Percentiles rank a stretch among this genome's conserved stretches.
These are phyloP conservation scores for Dryobates pubescens DNA, from an alignment of 2,797 vertebrate species.

Conservation along the genomic window DNA sequence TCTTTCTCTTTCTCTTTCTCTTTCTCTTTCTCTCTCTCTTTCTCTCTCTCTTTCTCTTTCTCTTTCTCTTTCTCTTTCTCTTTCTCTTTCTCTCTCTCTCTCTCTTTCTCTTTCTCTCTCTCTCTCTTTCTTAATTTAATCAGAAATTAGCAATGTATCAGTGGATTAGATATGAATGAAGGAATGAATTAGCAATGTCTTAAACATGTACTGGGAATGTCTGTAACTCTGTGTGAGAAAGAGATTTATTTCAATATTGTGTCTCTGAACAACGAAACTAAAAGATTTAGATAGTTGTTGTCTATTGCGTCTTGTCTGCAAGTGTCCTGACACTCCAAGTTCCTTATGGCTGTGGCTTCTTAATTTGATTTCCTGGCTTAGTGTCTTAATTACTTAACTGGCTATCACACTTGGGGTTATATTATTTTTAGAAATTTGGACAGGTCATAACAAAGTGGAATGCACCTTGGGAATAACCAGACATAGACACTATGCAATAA, in stretches of 20 bases:
- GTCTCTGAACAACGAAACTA: slow-evolving; percentile 67
- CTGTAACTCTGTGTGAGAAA: background rate
- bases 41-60: background rate
- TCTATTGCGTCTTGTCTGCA: slow-evolving; percentile 64
- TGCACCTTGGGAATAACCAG: background rate
- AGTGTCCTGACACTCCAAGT: slow-evolving; percentile 37
- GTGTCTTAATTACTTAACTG: slow-evolving; percentile 66
- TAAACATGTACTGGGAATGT: background rate
- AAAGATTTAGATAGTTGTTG: slow-evolving; percentile 59
- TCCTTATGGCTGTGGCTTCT: slow-evolving; percentile 48
- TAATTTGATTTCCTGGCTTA: slow-evolving; percentile 74
- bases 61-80: background rate
- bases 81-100: background rate
- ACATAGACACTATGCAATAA: background rate
- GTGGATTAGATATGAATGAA: background rate
- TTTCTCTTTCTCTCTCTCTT: background rate
- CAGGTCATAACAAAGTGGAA: slow-evolving; percentile 12
- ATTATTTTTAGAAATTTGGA: slow-evolving; percentile 41
- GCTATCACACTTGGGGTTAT: slow-evolving; percentile 13
- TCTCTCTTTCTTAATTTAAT: background rate
- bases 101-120: background rate
- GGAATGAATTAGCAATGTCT: background rate
- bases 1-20: background rate
- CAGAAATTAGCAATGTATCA: background rate
- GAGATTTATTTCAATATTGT: slow-evolving; percentile 61